Base-by-base conservation (phyloP, 2,888 invertebrate genomes). In the Nebria brevicollis region DNA sequence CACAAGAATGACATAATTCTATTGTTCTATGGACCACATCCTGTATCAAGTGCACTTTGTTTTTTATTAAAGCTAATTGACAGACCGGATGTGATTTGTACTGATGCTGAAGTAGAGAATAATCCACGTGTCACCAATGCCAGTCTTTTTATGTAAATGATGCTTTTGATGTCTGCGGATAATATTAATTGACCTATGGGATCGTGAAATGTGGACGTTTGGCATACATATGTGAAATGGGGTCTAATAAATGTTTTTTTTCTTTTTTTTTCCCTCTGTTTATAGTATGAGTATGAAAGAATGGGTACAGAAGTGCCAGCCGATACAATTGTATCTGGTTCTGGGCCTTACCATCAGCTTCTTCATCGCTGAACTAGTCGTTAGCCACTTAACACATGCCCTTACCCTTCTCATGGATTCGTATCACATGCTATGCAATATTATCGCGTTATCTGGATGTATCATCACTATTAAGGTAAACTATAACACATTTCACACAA, bases 371-470 rank as follows among this genome's bases (percentile, higher is more conserved):
- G 95, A 98, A 87, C 91, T 98, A 85, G 92, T 95, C 84, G 93
- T 96, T 8, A 96, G 97, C 82, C 96, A 98, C 89, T 90, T 96
- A 85, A 97, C 97, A 1, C 96, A 98, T 89, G 96, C 97, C 0
- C 92, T 98, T 75, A 97, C 98, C 0, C 92, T 98, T 11, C 93
- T 98, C 74, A 95, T 97, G 85, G 97, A 97, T 88, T 94, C 97
- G 10, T 98, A 98, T 90, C 97, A 98, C 89, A 96, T 97, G 92
- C 92, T 98, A 77, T 98, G 97, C 89, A 96, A 98, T 87, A 95
- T 98, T 65, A 93, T 98, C 79, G 96, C 97, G 10, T 92, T 98
- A 79, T 90, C 92, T 68, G 95, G 96, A 54, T 95, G 95, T 86
- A 93, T 96, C 85, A 90, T 94, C 74, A 94, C 95, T 26, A 93